Conservation (phyloP, 1,140 invertebrate genomes). For the Euwallacea fornicatus region DNA sequence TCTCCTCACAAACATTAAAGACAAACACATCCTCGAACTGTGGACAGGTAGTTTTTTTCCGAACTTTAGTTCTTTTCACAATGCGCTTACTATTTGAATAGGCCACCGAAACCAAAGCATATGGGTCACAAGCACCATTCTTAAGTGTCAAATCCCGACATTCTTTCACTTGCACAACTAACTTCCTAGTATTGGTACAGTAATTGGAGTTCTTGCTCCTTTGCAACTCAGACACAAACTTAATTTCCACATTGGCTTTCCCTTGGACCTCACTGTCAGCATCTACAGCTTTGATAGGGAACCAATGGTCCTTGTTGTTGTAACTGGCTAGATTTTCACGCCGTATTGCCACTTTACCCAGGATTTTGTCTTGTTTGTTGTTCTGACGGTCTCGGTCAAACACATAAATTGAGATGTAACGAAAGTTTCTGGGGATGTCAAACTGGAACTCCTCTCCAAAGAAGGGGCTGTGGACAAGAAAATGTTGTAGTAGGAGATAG, state of each 20-base stretch:
- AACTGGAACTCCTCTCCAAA: conserved; percentile 93
- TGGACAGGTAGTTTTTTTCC: conserved; percentile 86
- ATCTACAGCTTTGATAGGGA: conserved; percentile 80
- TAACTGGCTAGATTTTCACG: conserved; percentile 82
- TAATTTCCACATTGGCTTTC: conserved; percentile 74
- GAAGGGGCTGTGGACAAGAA: conserved; percentile 69
- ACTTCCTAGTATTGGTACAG: conserved; percentile 47
- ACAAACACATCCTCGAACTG: conserved; percentile 86
- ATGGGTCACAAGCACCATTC: conserved; percentile 89
- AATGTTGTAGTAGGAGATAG: too few species aligned
- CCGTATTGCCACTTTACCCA: conserved; percentile 88
- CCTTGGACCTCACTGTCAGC: conserved; percentile 88
- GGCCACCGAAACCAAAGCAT: conserved; percentile 76
- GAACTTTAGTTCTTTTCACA: conserved; percentile 80
- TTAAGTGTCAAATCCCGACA: conserved; percentile 86
- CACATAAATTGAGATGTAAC: conserved; percentile 84
- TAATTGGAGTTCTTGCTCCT: conserved; percentile 34
- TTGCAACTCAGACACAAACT: conserved; percentile 54
- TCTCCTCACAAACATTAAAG: conserved; percentile 75
- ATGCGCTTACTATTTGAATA: conserved; percentile 81
- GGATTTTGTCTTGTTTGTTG: conserved; percentile 80
- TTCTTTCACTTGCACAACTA: conserved; percentile 70
- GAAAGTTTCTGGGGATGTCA: conserved; percentile 85
- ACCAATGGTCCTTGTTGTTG: conserved; percentile 91
- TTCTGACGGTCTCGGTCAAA: conserved; percentile 74